Evolutionary conservation across 1,140 invertebrate species (phyloP).

Genomic region (Philotrypesis tridentata): DNA sequence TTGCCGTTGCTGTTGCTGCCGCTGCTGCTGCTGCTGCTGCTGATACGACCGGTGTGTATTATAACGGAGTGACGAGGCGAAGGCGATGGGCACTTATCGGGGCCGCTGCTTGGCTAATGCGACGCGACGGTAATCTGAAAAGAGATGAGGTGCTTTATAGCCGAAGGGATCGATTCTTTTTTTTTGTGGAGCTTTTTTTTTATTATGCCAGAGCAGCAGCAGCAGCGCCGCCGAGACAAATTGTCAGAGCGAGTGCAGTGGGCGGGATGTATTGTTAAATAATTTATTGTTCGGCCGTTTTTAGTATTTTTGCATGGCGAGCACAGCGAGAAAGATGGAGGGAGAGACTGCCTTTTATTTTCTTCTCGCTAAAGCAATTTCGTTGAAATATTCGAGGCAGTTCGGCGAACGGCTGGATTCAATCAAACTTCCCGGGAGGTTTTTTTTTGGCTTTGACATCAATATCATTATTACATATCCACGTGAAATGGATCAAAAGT

Average conservation of each 20-base stretch:
- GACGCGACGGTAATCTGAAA: not conserved
- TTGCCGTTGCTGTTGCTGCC: not conserved
- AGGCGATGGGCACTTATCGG: not conserved
- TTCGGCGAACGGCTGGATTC: not conserved
- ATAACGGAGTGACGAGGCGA: constrained; percentile 7
- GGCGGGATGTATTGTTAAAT: not conserved
- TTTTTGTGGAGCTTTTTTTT: not conserved
- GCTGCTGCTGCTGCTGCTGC: not conserved
- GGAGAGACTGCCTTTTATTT: not conserved
- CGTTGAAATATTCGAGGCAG: not conserved
- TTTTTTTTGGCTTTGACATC: not conserved
- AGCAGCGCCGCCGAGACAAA: not conserved
- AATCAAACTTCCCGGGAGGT: not conserved
- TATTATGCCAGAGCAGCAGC: not conserved
- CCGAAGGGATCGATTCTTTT: not conserved
- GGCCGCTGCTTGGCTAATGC: not conserved
- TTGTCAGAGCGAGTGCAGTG: not conserved
- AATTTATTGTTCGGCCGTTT: not conserved
- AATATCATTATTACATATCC: constrained; percentile 32
- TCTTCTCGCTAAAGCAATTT: not conserved
- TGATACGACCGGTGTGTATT: not conserved
- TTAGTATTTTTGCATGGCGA: not conserved
- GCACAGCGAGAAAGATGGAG: no score
- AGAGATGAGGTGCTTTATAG: not conserved
- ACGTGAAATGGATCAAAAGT: constrained; percentile 7